phyloP scores from a whole-genome alignment of 2,113 vertebrate genomes.

The Eonycteris spelaea region DNA sequence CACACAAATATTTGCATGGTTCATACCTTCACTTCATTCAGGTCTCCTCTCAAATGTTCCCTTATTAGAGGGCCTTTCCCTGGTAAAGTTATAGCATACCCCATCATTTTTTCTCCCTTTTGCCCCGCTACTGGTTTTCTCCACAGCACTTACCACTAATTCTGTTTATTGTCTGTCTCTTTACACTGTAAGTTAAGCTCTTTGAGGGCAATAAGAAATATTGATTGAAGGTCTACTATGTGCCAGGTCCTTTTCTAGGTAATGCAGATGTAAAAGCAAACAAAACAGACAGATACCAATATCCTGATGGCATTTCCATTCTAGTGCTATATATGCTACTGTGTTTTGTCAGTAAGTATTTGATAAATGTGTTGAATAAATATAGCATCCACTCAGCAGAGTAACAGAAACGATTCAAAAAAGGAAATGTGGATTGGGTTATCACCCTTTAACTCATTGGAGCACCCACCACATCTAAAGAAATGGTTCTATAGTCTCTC shows the following conservation, averaged over 20 bases:
- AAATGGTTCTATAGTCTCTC: not conserved
- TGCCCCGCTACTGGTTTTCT: not conserved
- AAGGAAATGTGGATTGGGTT: not conserved
- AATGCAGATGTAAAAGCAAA: constrained; percentile 39
- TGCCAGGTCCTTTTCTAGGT: not conserved
- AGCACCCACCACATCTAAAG: not conserved
- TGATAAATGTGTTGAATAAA: constrained; percentile 26
- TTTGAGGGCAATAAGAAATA: not conserved
- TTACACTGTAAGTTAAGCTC: not conserved
- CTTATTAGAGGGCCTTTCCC: not conserved
- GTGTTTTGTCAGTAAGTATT: constrained; percentile 50
- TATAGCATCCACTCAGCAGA: not conserved
- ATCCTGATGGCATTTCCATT: not conserved
- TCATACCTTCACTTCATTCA: constrained; percentile 17
- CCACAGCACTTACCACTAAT: not conserved
- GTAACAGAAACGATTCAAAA: not conserved
- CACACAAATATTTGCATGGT: not conserved
- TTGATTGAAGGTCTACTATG: not conserved
- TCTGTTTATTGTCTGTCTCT: not conserved
- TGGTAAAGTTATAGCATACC: not conserved
- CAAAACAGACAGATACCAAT: not conserved
- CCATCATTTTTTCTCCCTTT: not conserved
- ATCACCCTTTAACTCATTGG: not conserved
- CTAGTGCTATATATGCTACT: constrained; percentile 10
- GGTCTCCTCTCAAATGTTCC: not conserved